phyloP scores from a whole-genome alignment of 1,140 invertebrate species.

The Lepidurus apus region DNA sequence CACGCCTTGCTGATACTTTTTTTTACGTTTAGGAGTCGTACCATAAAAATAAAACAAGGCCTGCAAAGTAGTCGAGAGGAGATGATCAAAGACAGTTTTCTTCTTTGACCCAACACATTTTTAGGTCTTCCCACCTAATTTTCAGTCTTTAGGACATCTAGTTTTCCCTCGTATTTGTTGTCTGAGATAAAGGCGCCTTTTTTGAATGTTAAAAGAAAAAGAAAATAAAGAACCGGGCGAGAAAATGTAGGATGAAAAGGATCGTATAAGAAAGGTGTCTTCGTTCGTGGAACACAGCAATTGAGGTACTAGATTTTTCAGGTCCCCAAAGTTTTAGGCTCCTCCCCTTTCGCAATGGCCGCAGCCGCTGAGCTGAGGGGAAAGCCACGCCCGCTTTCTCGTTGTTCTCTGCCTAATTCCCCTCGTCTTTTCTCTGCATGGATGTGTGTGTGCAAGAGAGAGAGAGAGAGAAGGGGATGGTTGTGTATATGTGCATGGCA shows the following conservation, averaged over 20 bases:
- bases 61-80: background rate
- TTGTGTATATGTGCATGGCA: background rate
- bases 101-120: background rate
- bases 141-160: background rate
- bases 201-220: too few relatives aligned
- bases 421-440: background rate
- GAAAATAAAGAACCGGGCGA: background rate
- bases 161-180: too few relatives aligned
- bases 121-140: background rate
- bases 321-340: background rate
- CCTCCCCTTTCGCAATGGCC: background rate
- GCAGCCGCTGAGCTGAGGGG: slow-evolving; percentile 2
- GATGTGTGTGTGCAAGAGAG: background rate
- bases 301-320: too few relatives aligned
- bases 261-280: background rate
- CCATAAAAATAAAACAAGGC: background rate
- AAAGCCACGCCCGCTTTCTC: background rate
- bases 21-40: background rate
- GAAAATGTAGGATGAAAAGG: background rate
- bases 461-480: background rate
- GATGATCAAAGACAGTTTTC: background rate
- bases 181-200: too few relatives aligned
- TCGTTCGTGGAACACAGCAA: too few relatives aligned
- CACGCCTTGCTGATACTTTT: background rate
- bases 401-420: background rate